These are phyloP conservation scores for Melanocharis versteri DNA, from an alignment of 2,113 vertebrate species.

Conservation along the genomic window DNA sequence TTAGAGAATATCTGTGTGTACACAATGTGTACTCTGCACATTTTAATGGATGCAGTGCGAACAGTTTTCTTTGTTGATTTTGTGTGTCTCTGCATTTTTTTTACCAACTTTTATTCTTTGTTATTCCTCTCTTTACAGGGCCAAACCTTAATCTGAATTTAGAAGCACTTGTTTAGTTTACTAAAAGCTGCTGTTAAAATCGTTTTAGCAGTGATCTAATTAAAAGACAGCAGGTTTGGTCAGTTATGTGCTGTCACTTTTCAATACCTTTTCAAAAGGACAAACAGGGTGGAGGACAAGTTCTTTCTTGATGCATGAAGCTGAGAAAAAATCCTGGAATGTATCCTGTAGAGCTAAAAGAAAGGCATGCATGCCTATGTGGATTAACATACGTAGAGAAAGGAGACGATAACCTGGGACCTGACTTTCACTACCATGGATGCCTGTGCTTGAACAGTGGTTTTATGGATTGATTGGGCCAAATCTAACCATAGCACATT, in stretches of 20 bases:
- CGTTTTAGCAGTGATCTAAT: background rate
- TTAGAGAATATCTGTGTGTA: background rate
- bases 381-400: background rate
- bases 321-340: background rate
- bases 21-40: background rate
- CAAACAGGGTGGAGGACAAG: background rate
- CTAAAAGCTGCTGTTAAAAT: background rate
- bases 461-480: background rate
- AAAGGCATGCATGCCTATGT: background rate
- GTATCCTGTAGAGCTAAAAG: background rate
- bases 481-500: background rate
- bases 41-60: fast-evolving
- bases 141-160: background rate
- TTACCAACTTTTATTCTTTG: background rate
- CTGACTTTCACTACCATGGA: background rate
- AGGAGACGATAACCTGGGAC: background rate
- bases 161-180: background rate
- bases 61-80: background rate
- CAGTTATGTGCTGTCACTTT: background rate
- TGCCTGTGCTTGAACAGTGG: background rate
- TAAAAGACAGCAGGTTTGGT: background rate
- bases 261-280: background rate
- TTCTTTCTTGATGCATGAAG: background rate
- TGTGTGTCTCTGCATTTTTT: background rate
- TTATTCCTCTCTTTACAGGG: background rate